Evolutionary conservation across 1,140 invertebrate species (phyloP), one percentile per base, ranked within the genome.

Genomic region (Atopsyche davidsoni): DNA sequence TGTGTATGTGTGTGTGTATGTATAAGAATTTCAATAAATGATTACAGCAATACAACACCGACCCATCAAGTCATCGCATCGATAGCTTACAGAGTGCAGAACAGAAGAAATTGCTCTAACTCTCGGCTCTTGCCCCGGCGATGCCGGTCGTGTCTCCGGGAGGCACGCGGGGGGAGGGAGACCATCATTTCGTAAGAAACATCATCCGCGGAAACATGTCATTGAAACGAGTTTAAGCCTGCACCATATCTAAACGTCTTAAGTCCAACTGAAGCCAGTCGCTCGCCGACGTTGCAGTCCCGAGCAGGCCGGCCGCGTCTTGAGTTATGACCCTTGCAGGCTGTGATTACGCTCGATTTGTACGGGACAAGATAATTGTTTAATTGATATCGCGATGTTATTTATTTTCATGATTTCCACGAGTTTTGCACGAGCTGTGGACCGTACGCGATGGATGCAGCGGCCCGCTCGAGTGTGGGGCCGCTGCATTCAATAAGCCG

Each of bases 341-440:
- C 56, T 58, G 52, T 58, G 56, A 54, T 58, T 58, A 58, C 52
- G 56, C 44, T 47, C 56, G 56, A 58, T 58, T 58, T 54, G 56
- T 54, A 58, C 56, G 48, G 52, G 56, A 58, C 56, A 58, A 46
- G 47, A 58, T 58, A 58, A 58, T 58, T 58, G 56, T 58, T 58
- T 58, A 58, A 58, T 58, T 58, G 56, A 58, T 58, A 55, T 55
- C 51, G 56, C 56, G 51, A 58, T 54, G 51, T 58, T 58, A 58
- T 58, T 58, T 58, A 58, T 58, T 58, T 58, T 58, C 56, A 46
- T 51, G 51, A 58, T 58, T 58, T 58, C 56, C 56, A 54, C 56
- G 52, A 42, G 56, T 51, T 58, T 55, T 51, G 56, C 52, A 55
- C 56, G 52, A 48, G 47, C 42, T 18, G 35, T 10, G 25, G 28